Evolutionary conservation across 2,888 invertebrate genomes (phyloP), one percentile per base, ranked within the genome.

Genomic region (Drosophila percnosoma): DNA sequence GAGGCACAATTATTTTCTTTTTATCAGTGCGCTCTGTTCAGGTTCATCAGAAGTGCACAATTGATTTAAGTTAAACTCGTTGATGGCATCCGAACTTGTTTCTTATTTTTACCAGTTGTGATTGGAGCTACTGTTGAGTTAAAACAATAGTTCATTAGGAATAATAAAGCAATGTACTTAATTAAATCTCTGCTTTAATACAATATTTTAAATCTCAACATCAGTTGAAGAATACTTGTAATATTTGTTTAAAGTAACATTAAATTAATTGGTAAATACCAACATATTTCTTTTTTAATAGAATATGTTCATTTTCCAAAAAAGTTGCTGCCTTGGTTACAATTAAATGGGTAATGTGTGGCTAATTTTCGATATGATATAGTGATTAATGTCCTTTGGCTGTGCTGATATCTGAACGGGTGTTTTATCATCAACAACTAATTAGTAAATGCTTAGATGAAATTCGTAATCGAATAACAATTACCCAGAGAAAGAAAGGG

Each of bases 361-460:
- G 33, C 34, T 36, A 18, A 49, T 40, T 67, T n/a, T 29, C 10
- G 15, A 27, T 58, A 51, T 68, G 27, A 49, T 66, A 69, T 33
- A 29, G 38, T 69, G 38, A 69, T 51, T 70, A 70, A 51, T 61
- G 51, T 24, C 11, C n/a, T n/a, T 31, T 51, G 27, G 24, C 49
- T 38, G 24, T 54, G 13, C 11, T 33, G 36, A 38, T 52, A 8
- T 40, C 18, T 33, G 4, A 38, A 49, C 42, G 77, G 60, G 58
- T 42, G 40, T 42, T 61, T 61, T 54, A 78, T 65, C 77, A 84
- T 85, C 82, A 89, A 82, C 79, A 83, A 89, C 89, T 89, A 85
- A 85, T 89, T 85, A 85, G 79, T 63, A 48, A 79, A 73, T 80
- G 64, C 84, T 89, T 76, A 69, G 69, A 66, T 36, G 58, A 66